A percentile compares a stretch with the other conserved stretches of the same genome.
Evolutionary conservation across 2,113 vertebrate genomes (phyloP).

Genomic region (human (Homo sapiens)): DNA sequence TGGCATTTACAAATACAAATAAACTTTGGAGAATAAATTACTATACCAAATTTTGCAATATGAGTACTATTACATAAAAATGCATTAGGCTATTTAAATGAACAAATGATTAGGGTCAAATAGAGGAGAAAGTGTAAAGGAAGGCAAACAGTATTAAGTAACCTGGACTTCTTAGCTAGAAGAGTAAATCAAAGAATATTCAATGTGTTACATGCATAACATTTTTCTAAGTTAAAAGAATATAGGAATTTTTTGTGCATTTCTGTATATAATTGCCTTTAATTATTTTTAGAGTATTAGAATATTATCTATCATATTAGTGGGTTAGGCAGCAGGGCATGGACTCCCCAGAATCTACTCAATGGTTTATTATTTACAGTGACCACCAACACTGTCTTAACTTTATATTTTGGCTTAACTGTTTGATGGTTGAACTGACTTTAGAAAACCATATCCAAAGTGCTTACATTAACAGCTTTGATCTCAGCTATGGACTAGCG

Average conservation of each 20-base stretch:
- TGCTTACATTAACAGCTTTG: constrained; percentile 62
- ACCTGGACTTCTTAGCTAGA: neutral
- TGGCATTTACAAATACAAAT: neutral
- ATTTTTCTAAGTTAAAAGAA: constrained; percentile 10
- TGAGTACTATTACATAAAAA: neutral
- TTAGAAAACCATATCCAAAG: constrained; percentile 54
- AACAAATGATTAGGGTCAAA: neutral
- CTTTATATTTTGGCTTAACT: neutral
- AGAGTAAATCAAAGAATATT: neutral
- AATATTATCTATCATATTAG: neutral
- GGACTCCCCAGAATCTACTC: neutral
- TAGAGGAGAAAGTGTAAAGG: neutral
- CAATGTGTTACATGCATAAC: neutral
- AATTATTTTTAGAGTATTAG: neutral
- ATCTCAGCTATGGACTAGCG: constrained; percentile 54
- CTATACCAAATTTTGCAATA: neutral
- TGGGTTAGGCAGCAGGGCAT: neutral
- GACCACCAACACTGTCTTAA: neutral
- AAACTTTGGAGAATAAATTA: neutral
- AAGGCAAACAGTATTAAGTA: neutral
- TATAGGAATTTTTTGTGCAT: neutral
- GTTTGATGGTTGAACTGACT: constrained; percentile 40
- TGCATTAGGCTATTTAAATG: neutral
- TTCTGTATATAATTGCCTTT: neutral
- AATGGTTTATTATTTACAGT: neutral